Evolutionary conservation across 2,113 vertebrate species (phyloP).

Genomic region (Solea solea): DNA sequence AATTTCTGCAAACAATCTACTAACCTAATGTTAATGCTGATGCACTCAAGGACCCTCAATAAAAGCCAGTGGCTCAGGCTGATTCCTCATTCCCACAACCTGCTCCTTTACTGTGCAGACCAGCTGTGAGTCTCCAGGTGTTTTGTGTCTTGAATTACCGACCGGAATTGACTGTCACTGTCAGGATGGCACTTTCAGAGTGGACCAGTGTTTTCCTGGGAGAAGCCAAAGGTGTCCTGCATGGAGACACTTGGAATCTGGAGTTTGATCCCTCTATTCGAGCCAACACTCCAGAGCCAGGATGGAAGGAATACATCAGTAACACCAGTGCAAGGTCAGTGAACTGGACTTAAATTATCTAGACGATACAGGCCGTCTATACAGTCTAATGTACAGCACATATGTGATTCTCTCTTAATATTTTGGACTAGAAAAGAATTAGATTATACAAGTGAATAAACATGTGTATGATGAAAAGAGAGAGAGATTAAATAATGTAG

Average conservation of each 20-base stretch:
- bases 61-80: too few relatives aligned
- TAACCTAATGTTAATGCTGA: too few relatives aligned
- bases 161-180: neutral
- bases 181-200: neutral
- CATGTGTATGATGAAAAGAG: too few relatives aligned
- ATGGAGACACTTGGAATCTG: conserved; percentile 58
- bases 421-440: too few relatives aligned
- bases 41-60: too few relatives aligned
- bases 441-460: too few relatives aligned
- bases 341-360: neutral
- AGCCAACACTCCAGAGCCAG: accelerated
- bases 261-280: neutral
- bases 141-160: neutral
- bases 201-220: conserved; percentile 54
- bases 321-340: conserved; percentile 67
- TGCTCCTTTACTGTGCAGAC: conserved; percentile 19
- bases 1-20: too few relatives aligned
- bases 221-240: conserved; percentile 5
- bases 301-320: conserved; percentile 67
- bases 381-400: neutral
- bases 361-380: neutral
- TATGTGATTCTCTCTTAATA: too few relatives aligned
- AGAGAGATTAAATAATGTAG: too few relatives aligned
- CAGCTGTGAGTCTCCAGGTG: conserved; percentile 19
- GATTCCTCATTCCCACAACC: neutral